Conservation (phyloP, 2,797 vertebrate genomes). For the Neostethus bicornis region DNA sequence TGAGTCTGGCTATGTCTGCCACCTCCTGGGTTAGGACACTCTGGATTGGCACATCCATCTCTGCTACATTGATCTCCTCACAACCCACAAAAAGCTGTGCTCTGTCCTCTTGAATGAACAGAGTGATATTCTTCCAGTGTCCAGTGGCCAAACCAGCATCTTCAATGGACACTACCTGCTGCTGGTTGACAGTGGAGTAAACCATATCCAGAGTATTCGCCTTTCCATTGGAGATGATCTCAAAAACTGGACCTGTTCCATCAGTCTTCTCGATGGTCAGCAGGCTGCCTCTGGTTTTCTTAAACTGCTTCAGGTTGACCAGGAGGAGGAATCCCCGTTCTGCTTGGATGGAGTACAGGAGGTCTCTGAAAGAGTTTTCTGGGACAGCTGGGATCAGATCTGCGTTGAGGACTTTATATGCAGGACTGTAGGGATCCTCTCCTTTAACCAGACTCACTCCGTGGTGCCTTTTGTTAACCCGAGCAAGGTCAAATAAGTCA, state of each 20-base stretch:
- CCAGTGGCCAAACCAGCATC: conserved; percentile 89
- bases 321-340: conserved; percentile 95
- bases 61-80: conserved; percentile 89
- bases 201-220: conserved; percentile 92
- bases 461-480: conserved; percentile 81
- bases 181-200: conserved; percentile 83
- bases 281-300: conserved; percentile 87
- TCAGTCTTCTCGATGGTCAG: conserved; percentile 89
- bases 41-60: conserved; percentile 91
- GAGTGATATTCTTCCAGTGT: conserved; percentile 95
- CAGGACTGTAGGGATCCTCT: conserved; percentile 89
- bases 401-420: conserved; percentile 92
- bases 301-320: conserved; percentile 90
- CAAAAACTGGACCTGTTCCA: conserved; percentile 88
- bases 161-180: conserved; percentile 90
- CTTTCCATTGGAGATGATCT: conserved; percentile 92
- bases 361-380: conserved; percentile 90
- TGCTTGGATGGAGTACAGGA: conserved; percentile 90
- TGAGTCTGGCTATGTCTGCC: conserved; percentile 84
- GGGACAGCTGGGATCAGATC: conserved; percentile 89
- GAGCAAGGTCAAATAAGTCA: conserved; percentile 90
- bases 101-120: conserved; percentile 94
- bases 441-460: conserved; percentile 92
- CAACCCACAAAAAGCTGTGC: conserved; percentile 94
- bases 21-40: conserved; percentile 87